phyloP scores from a whole-genome alignment of 2,113 vertebrate genomes.

The Parus major region DNA sequence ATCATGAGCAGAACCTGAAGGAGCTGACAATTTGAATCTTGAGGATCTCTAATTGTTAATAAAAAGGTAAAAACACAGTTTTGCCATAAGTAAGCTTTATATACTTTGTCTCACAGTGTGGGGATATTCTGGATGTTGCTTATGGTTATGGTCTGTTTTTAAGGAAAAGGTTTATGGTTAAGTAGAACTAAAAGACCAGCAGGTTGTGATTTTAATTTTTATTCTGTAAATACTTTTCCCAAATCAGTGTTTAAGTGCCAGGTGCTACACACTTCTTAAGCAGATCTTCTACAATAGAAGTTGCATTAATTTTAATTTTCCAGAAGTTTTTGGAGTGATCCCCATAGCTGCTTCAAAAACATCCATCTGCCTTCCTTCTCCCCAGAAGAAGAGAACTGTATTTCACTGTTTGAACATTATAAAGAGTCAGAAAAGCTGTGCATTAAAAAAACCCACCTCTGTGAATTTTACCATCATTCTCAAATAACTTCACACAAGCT shows the following conservation, averaged over 20 bases:
- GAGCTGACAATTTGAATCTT: neutral
- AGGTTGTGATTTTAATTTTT: neutral
- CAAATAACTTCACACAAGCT: neutral
- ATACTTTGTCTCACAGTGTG: neutral
- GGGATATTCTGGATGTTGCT: neutral
- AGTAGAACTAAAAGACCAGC: neutral
- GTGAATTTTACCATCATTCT: neutral
- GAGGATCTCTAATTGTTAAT: neutral
- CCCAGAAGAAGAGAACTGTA: neutral
- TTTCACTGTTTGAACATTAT: neutral
- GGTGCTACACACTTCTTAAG: neutral
- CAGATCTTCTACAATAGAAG: neutral
- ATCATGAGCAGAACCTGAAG: neutral
- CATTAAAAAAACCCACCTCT: neutral
- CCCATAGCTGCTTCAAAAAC: neutral
- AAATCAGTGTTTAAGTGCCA: neutral
- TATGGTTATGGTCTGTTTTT: neutral
- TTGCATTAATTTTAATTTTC: neutral
- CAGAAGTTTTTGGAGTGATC: neutral
- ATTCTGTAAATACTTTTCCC: neutral
- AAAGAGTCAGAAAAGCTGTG: neutral
- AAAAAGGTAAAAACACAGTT: neutral
- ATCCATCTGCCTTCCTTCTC: neutral
- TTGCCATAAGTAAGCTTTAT: neutral
- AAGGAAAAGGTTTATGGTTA: neutral